A percentile compares a stretch with the other conserved stretches of the same genome.
These are phyloP conservation scores for Antennarius striatus DNA, from an alignment of 2,113 vertebrate genomes.

Conservation along the genomic window DNA sequence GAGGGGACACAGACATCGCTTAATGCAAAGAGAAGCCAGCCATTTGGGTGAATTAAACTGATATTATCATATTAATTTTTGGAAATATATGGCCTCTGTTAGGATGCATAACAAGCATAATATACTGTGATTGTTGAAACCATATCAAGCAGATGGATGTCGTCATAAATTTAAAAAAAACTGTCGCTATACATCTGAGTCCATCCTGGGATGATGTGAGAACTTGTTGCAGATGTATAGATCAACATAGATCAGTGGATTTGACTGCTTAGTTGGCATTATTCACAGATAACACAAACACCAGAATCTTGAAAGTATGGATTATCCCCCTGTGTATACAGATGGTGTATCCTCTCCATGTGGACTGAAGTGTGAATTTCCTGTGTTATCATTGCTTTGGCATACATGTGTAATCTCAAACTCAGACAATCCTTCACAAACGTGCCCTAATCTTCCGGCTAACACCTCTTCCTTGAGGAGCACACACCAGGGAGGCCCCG, in stretches of 20 bases:
- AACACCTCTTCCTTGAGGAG: constrained; percentile 63
- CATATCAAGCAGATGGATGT: constrained; percentile 26
- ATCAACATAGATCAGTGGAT: constrained; percentile 39
- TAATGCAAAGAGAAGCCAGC: constrained; percentile 44
- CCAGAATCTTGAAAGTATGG: constrained; percentile 36
- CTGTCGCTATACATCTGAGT: neutral
- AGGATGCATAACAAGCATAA: constrained; percentile 20
- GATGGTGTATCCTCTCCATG: constrained; percentile 37
- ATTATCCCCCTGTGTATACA: constrained; percentile 19
- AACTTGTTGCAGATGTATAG: constrained; percentile 21
- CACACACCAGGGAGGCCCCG: neutral
- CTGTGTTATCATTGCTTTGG: constrained; percentile 40
- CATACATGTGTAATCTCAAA: constrained; percentile 62
- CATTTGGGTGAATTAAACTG: constrained; percentile 58
- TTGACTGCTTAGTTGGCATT: constrained; percentile 57
- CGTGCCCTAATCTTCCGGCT: constrained; percentile 53
- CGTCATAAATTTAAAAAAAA: constrained; percentile 5
- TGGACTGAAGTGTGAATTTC: constrained; percentile 70
- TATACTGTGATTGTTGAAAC: constrained; percentile 8
- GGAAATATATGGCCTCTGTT: constrained; percentile 40
- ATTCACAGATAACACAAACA: constrained; percentile 42
- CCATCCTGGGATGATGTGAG: constrained; percentile 20
- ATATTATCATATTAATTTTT: constrained; percentile 46
- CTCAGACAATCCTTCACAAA: constrained; percentile 62
- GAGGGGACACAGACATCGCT: constrained; percentile 34